Percentiles rank a stretch among this genome's conserved stretches.
These are phyloP conservation scores for Hyphantria cunea DNA, from an alignment of 1,140 invertebrate genomes.

Conservation along the genomic window DNA sequence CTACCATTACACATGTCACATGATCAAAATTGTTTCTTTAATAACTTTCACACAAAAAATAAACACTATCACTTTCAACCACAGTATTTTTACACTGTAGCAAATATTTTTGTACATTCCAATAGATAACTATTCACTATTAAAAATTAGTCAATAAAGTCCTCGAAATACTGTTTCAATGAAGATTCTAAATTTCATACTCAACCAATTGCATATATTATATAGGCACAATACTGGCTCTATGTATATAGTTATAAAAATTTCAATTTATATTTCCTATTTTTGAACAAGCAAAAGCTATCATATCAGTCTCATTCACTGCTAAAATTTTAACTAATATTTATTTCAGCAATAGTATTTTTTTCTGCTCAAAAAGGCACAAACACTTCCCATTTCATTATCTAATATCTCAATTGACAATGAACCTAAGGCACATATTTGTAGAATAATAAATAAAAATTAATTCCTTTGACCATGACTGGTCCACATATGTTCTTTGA, in stretches of 20 bases:
- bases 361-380: conserved; percentile 42
- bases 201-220: neutral
- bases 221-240: conserved; percentile 2
- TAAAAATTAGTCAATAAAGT: too few relatives aligned
- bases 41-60: too few relatives aligned
- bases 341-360: conserved; percentile 12
- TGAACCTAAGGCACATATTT: conserved; percentile 54
- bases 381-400: conserved; percentile 13
- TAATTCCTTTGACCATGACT: conserved; percentile 84
- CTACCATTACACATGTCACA: too few relatives aligned
- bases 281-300: conserved; percentile 22
- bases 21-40: too few relatives aligned
- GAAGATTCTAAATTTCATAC: neutral
- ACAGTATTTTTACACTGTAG: too few relatives aligned
- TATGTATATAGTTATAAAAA: conserved; percentile 9
- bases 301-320: conserved; percentile 24
- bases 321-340: conserved; percentile 20
- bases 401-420: conserved; percentile 33
- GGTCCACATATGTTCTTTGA: conserved; percentile 85
- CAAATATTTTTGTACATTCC: too few relatives aligned
- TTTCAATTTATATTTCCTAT: conserved; percentile 5
- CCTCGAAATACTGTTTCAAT: too few relatives aligned
- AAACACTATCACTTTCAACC: too few relatives aligned
- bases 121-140: too few relatives aligned
- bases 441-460: conserved; percentile 44